A percentile compares a stretch with the other conserved stretches of the same genome.
Evolutionary conservation across 2,888 invertebrate genomes (phyloP).

Genomic region (Nemapogon koenigi): DNA sequence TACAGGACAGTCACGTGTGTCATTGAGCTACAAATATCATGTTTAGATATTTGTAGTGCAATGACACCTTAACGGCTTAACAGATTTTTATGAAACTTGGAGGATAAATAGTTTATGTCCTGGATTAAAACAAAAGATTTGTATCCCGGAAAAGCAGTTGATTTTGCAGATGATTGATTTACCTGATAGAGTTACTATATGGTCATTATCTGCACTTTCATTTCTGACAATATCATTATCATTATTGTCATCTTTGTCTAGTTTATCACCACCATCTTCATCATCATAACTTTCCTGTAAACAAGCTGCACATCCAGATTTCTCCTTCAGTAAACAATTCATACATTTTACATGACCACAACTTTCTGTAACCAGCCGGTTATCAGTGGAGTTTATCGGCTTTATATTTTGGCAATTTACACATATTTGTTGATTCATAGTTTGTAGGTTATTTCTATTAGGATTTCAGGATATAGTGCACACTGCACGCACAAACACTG

Average conservation of each 20-base stretch:
- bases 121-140: no score
- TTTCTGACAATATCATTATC: neutral
- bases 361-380: slow-evolving; percentile 72
- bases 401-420: slow-evolving; percentile 67
- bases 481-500: no score
- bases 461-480: no score
- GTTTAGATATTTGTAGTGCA: no score
- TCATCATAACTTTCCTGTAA: slow-evolving; percentile 20
- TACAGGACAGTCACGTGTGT: no score
- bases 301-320: slow-evolving; percentile 68
- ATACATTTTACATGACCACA: slow-evolving; percentile 82
- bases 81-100: no score
- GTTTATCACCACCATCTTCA: slow-evolving; percentile 15
- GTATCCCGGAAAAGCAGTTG: neutral
- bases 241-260: neutral
- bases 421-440: slow-evolving; percentile 39
- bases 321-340: slow-evolving; percentile 72
- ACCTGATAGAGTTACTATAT: no score
- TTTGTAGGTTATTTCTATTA: no score
- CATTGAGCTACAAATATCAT: no score
- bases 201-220: neutral
- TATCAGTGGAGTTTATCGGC: slow-evolving; percentile 58
- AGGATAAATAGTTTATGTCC: no score
- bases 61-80: no score
- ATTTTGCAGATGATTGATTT: neutral